Base-by-base conservation (phyloP, 2,888 invertebrate species). In the Coelopa pilipes region DNA sequence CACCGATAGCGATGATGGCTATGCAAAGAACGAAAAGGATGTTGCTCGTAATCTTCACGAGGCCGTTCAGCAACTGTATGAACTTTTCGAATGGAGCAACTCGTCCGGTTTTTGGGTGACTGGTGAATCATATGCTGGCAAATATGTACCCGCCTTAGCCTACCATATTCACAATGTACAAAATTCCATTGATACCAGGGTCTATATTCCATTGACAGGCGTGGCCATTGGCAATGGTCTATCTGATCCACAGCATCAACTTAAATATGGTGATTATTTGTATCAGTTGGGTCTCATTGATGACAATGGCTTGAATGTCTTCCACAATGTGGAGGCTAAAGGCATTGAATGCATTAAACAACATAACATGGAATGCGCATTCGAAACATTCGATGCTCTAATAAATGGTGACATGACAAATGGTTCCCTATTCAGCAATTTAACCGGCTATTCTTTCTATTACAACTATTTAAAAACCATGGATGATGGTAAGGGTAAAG, bases 121-220 rank as follows among this genome's bases (percentile, higher is more conserved):
- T 0, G 97, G 97, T 1, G 97, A 97, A 88, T 96, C 96, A 0
- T 96, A 96, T 83, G 96, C 92, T 60, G 96, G 97, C 0, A 91
- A 91, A 79, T 91, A 91, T 85, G 90, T 91, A 0, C 97, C 97
- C 1, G 94, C 96, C 0, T 85, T 93, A 15, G 91, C 89, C 0
- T 89, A 90, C 55, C 90, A 91, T 80, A 92, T 92, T 50, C 89
- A 88, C 91, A 55, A 89, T 85, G n/a, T 89, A 88, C 76, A 90
- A 89, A 84, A 83, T 62, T 79, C 85, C 4, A 68, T 80, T 10
- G 81, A 79, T n/a, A 79, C 82, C 0, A 79, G 80, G 1, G 81
- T 81, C 1, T 76, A 75, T 50, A 87, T 89, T 24, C 88, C 88
- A 2, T 79, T 89, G 0, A 87, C 85, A 76, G 90, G 87, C 1